phyloP scores from a whole-genome alignment of 2,888 invertebrate species.

The Trachelus tabidus region DNA sequence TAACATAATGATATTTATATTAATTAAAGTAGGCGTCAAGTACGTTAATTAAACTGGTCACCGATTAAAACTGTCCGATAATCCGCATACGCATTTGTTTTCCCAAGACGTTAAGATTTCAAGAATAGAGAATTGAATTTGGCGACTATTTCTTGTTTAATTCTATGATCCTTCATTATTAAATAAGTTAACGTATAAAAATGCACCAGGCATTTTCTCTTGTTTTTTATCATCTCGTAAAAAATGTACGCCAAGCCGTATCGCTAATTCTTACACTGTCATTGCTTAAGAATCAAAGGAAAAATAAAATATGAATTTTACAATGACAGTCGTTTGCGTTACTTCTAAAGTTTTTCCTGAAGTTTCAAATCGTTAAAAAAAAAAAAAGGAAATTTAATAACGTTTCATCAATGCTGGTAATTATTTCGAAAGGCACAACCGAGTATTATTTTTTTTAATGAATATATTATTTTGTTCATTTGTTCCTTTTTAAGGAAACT shows the following conservation, averaged over 20 bases:
- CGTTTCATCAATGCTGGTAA: neutral
- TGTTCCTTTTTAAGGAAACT: neutral
- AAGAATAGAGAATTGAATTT: neutral
- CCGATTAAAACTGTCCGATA: neutral
- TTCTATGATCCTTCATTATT: neutral
- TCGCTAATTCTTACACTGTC: neutral
- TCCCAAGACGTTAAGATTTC: neutral
- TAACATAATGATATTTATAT: neutral
- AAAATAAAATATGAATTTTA: conserved; percentile 13
- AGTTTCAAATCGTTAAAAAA: neutral
- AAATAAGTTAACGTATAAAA: neutral
- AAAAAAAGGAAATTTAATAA: neutral
- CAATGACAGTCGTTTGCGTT: neutral
- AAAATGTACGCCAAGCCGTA: neutral
- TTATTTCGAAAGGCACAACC: neutral
- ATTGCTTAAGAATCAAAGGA: conserved; percentile 7
- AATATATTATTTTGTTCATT: neutral
- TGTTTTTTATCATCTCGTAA: neutral
- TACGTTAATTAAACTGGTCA: neutral
- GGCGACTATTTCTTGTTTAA: neutral
- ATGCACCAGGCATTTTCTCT: neutral
- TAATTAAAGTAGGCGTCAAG: neutral
- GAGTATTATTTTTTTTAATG: neutral
- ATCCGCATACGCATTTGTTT: neutral
- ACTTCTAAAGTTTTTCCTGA: neutral